Percentiles rank a stretch among this genome's conserved stretches.
These are phyloP conservation scores for Nomada hirtipes DNA, from an alignment of 2,888 invertebrate species.

Conservation along the genomic window DNA sequence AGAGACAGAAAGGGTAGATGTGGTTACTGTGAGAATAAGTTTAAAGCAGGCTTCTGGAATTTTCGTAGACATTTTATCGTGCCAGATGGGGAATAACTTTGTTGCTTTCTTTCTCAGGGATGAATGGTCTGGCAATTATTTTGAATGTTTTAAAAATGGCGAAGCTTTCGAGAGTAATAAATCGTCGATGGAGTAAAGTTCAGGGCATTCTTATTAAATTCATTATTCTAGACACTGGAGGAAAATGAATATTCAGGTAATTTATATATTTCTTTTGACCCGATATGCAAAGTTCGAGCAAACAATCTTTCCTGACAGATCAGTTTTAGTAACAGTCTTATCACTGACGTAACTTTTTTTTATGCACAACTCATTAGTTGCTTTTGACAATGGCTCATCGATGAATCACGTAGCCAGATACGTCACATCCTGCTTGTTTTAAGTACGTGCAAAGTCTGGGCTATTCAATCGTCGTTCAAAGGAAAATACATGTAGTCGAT, in stretches of 20 bases:
- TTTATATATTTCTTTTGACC: no score
- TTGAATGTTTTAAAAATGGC: not conserved
- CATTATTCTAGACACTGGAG: no score
- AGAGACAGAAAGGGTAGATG: no score
- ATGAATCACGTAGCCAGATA: conserved; percentile 6
- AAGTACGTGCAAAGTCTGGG: not conserved
- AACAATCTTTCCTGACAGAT: not conserved
- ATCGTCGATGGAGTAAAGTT: no score
- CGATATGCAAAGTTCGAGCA: not conserved
- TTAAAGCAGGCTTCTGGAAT: not conserved
- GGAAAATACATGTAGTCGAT: not conserved
- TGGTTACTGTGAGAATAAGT: not conserved
- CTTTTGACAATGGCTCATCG: not conserved
- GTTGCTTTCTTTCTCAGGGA: not conserved
- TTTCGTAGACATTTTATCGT: not conserved
- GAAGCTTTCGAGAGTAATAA: no score
- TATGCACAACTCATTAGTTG: not conserved
- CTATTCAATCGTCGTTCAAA: not conserved
- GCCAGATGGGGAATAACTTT: not conserved
- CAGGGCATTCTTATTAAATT: no score
- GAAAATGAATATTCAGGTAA: no score
- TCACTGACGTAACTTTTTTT: not conserved
- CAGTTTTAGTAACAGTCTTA: no score
- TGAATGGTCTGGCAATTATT: not conserved
- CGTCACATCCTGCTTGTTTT: not conserved